These are phyloP conservation scores for Macrophya alboannulata DNA, from an alignment of 2,888 invertebrate species.

Conservation along the genomic window DNA sequence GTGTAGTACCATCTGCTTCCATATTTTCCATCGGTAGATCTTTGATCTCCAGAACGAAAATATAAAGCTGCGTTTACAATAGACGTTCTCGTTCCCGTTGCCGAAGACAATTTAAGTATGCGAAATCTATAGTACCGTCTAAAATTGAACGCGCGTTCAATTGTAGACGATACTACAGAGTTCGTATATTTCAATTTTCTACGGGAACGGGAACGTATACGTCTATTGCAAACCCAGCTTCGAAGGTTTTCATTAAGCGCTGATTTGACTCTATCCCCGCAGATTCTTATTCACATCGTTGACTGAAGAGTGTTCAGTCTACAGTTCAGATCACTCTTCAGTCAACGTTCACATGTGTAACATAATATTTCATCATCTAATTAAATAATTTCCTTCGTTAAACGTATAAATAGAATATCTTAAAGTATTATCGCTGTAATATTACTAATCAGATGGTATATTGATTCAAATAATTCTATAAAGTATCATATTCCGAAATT, in stretches of 20 bases:
- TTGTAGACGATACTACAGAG: too few relatives aligned
- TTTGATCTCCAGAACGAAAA: not conserved
- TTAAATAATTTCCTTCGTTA: not conserved
- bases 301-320: not conserved
- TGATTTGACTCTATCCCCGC: not conserved
- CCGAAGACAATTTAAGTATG: too few relatives aligned
- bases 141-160: too few relatives aligned
- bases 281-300: not conserved
- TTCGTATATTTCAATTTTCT: too few relatives aligned
- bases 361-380: not conserved
- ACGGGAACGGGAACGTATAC: too few relatives aligned
- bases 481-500: not conserved
- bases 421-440: not conserved
- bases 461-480: not conserved
- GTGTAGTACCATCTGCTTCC: not conserved
- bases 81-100: too few relatives aligned
- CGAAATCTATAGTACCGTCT: too few relatives aligned
- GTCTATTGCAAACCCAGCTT: too few relatives aligned
- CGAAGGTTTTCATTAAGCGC: not conserved
- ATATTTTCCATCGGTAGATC: not conserved
- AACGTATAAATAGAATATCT: not conserved
- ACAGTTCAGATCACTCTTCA: not conserved
- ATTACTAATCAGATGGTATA: not conserved
- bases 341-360: too few relatives aligned
- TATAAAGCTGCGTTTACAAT: too few relatives aligned